These are phyloP conservation scores for Polydrusus pterygomalis DNA, from an alignment of 2,888 invertebrate genomes.

Conservation along the genomic window DNA sequence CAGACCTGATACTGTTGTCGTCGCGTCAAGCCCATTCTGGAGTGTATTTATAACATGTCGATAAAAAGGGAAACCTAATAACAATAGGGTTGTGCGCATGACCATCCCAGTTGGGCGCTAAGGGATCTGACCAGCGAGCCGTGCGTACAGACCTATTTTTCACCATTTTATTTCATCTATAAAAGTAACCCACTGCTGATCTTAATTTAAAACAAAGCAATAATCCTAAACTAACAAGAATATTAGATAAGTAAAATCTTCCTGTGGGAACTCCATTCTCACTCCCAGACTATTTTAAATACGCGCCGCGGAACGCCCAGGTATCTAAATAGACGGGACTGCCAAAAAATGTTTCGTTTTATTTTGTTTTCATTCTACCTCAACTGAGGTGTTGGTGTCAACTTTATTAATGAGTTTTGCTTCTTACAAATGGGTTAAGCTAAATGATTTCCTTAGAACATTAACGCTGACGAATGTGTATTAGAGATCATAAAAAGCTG, in stretches of 20 bases:
- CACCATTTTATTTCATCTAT: too few relatives aligned
- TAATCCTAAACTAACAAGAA: not conserved
- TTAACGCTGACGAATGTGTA: constrained; percentile 46
- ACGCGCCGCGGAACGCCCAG: constrained; percentile 26
- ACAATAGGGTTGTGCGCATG: too few relatives aligned
- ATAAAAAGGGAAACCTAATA: too few relatives aligned
- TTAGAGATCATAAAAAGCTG: constrained; percentile 34
- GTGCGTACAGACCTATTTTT: too few relatives aligned
- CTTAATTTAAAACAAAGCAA: too few relatives aligned
- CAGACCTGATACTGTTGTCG: too few relatives aligned
- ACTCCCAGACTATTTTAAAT: constrained; percentile 17
- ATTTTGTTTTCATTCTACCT: constrained; percentile 49
- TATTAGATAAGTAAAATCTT: constrained; percentile 1
- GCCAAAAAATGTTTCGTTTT: constrained; percentile 52
- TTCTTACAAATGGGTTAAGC: constrained; percentile 48
- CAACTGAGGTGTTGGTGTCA: constrained; percentile 55
- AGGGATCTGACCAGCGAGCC: too few relatives aligned
- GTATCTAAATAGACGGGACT: constrained; percentile 42
- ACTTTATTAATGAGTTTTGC: constrained; percentile 54
- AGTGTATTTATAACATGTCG: too few relatives aligned
- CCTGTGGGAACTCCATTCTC: not conserved
- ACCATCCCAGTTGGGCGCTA: too few relatives aligned
- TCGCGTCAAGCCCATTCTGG: too few relatives aligned
- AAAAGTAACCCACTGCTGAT: too few relatives aligned
- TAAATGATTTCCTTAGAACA: constrained; percentile 49